These are phyloP conservation scores for Glaucomys volans DNA, from an alignment of 2,113 vertebrate species.

Conservation along the genomic window DNA sequence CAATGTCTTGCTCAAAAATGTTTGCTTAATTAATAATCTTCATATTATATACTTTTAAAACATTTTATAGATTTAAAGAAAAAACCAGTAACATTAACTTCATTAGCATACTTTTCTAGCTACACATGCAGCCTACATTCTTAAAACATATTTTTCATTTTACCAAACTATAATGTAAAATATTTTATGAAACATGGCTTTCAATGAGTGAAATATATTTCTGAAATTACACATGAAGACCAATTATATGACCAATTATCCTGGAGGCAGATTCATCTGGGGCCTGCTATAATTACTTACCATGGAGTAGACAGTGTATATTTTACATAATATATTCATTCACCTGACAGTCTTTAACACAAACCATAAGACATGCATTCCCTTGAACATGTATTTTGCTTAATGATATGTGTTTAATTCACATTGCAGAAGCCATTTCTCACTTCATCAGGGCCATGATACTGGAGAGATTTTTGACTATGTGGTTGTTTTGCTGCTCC, in stretches of 20 bases:
- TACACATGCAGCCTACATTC: background rate
- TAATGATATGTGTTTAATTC: background rate
- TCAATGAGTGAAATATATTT: background rate
- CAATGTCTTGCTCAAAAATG: background rate
- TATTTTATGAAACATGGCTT: conserved; percentile 1
- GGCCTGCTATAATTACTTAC: too few species aligned
- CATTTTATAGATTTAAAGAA: background rate
- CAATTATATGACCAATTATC: background rate
- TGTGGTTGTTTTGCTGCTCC: background rate
- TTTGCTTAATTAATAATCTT: background rate
- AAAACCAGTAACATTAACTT: background rate
- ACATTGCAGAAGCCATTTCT: background rate
- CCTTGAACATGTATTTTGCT: background rate
- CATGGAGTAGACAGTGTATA: background rate
- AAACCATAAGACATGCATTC: background rate
- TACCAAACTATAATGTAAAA: background rate
- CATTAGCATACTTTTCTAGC: background rate
- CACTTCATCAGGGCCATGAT: background rate
- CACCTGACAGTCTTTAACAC: background rate
- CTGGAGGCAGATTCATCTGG: background rate
- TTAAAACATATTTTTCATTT: background rate
- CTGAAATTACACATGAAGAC: background rate
- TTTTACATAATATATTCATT: conserved; percentile 2
- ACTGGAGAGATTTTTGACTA: background rate
- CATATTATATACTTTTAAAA: background rate